Conservation (phyloP, 92 coral and sea anemone species). For the Diadumene lineata region DNA sequence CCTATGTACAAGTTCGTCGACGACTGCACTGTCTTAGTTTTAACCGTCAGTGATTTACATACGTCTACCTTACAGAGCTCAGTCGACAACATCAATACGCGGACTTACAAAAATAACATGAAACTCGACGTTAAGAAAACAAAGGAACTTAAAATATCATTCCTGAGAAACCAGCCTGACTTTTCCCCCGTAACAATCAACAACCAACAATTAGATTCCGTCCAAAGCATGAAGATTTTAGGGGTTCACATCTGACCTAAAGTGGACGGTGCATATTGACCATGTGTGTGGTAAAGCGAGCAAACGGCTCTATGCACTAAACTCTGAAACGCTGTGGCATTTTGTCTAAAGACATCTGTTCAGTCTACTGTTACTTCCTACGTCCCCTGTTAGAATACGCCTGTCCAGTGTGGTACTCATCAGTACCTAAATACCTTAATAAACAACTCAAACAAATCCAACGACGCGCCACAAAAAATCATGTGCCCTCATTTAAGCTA, state of each 20-base stretch:
- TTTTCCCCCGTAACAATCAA: conserved; percentile 21
- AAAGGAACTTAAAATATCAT: conserved; percentile 42
- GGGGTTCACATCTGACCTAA: conserved; percentile 33
- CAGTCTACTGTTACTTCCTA: conserved; percentile 34
- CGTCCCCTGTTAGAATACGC: conserved; percentile 48
- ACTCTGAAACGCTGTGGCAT: conserved; percentile 30
- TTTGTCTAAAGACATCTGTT: conserved; percentile 12
- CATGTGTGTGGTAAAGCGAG: conserved; percentile 38
- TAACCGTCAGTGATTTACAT: neutral
- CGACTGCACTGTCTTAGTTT: conserved; percentile 31
- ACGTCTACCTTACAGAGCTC: conserved; percentile 3
- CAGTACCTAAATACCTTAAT: neutral
- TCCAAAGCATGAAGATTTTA: conserved; percentile 12
- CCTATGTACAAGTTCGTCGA: conserved; percentile 36
- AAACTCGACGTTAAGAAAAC: conserved; percentile 49
- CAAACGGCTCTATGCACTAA: conserved; percentile 45
- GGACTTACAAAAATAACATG: conserved; percentile 34
- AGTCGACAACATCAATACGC: conserved; percentile 19
- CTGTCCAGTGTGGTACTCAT: conserved; percentile 30
- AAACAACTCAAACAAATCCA: conserved; percentile 3
- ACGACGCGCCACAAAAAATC: too few relatives aligned
- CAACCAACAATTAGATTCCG: conserved; percentile 30
- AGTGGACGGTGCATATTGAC: conserved; percentile 40
- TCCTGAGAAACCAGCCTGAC: conserved; percentile 14
- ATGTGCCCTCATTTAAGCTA: too few relatives aligned